Evolutionary conservation across 2,113 vertebrate genomes (phyloP).

Genomic region (Anser brachyrhynchus): DNA sequence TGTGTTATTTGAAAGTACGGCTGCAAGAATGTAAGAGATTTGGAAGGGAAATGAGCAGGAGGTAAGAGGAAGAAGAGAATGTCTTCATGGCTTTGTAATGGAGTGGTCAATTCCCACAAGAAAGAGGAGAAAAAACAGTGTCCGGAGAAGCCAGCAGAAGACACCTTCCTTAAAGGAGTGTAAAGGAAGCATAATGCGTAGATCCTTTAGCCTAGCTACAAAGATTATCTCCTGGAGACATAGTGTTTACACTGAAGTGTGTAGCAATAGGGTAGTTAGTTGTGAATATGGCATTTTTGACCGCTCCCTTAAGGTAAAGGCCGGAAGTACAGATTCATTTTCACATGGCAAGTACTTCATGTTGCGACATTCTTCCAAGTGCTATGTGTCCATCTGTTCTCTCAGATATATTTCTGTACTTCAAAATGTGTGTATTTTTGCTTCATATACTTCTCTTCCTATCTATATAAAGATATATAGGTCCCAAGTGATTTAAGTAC

Average conservation of each 20-base stretch:
- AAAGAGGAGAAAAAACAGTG: background rate
- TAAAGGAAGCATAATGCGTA: conserved; percentile 8
- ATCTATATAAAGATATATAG: background rate
- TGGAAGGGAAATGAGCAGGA: background rate
- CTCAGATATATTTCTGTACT: background rate
- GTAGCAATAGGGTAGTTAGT: background rate
- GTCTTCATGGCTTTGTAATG: background rate
- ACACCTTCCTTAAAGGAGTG: background rate
- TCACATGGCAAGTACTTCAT: background rate
- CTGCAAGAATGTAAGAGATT: background rate
- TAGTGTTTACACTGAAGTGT: background rate
- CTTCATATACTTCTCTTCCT: background rate
- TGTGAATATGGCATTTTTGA: background rate
- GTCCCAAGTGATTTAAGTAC: background rate
- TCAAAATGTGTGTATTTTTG: background rate
- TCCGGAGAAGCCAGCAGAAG: background rate
- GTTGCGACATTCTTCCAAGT: background rate
- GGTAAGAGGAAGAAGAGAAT: background rate
- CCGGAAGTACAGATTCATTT: conserved; percentile 40
- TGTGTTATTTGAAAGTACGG: background rate
- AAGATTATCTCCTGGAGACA: conserved; percentile 58
- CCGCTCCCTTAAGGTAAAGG: conserved; percentile 26
- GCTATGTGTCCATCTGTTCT: background rate
- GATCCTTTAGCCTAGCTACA: conserved; percentile 6
- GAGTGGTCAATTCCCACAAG: background rate